These are phyloP conservation scores for Egretta garzetta DNA, from an alignment of 2,113 vertebrate genomes.

Conservation along the genomic window DNA sequence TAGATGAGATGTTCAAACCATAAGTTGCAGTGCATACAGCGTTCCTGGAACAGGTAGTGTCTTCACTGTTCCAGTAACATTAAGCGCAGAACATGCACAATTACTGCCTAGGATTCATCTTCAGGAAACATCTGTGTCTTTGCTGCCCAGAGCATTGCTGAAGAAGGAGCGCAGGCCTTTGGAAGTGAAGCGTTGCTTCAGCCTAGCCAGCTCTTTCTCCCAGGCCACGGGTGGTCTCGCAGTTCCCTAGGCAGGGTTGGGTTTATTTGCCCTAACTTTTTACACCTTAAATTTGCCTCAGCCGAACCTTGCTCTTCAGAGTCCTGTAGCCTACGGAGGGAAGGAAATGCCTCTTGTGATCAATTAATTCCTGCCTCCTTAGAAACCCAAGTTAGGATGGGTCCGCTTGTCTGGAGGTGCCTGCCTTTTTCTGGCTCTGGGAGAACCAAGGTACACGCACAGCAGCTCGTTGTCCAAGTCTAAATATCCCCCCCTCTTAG, in stretches of 20 bases:
- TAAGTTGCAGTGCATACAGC: neutral
- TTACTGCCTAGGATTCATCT: neutral
- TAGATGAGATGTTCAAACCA: neutral
- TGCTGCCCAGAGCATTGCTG: neutral
- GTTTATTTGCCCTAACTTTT: neutral
- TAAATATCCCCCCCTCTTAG: no score
- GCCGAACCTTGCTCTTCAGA: neutral
- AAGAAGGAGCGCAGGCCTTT: neutral
- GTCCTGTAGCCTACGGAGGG: neutral
- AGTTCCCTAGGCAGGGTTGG: neutral
- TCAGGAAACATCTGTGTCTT: neutral
- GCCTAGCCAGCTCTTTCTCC: neutral
- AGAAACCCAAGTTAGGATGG: neutral
- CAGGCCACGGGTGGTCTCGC: neutral
- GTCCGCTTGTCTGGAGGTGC: neutral
- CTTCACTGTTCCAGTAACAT: neutral
- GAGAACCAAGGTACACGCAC: neutral
- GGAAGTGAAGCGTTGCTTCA: neutral
- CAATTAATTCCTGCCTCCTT: neutral
- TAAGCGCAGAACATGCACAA: neutral
- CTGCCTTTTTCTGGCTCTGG: neutral
- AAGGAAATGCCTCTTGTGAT: neutral
- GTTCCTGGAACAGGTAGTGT: neutral
- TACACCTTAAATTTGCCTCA: neutral
- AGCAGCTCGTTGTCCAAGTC: neutral